Evolutionary conservation across 2,113 vertebrate genomes (phyloP), one percentile per base, ranked within the genome.

Genomic region (Clarias batrachus): DNA sequence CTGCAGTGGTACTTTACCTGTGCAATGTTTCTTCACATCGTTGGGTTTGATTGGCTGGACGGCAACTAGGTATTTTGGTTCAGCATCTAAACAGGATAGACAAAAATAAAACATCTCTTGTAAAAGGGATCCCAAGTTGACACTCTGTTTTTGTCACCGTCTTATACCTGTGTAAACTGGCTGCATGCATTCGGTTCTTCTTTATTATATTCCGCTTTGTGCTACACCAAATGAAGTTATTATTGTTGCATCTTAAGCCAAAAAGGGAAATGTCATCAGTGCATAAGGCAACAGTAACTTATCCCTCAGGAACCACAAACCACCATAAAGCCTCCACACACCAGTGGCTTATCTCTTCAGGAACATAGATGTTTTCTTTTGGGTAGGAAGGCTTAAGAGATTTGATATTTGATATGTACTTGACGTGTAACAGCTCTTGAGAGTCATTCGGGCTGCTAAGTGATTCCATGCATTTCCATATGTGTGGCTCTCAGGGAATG

Each of bases 51-150:
- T 95, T 1, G 97, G 95, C 90, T 97, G 95, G 52, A 99, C 96
- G 0, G 96, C 96, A 81, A 99, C 95, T 91, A 99, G 94, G 90
- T 98, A 99, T 78, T 97, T 96, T 0, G 97, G 97, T 52, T 98
- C 97, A 0, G 97, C 97, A 89, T 98, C 97, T 98, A 86, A 92
- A 59, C 1, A 1, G n/a, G 21, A 78, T 16, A 83, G 21, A 66
- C 16, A 56, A 56, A 48, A 48, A 48, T 48, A 48, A 48, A 48
- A 48, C 48, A 48, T 48, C 48, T 48, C 48, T 48, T 48, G 48
- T 48, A 48, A 48, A 48, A 7, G 48, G 48, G 48, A 48, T 3
- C 3, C 1, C 65, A 13, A 27, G n/a, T 30, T 66, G 65, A 13
- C 27, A n/a, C n/a, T 27, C 10, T 66, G 65, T 27, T 66, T 3